Evolutionary conservation across 2,888 invertebrate species (phyloP), one percentile per base, ranked within the genome.

Genomic region (Palloptera scutellata): DNA sequence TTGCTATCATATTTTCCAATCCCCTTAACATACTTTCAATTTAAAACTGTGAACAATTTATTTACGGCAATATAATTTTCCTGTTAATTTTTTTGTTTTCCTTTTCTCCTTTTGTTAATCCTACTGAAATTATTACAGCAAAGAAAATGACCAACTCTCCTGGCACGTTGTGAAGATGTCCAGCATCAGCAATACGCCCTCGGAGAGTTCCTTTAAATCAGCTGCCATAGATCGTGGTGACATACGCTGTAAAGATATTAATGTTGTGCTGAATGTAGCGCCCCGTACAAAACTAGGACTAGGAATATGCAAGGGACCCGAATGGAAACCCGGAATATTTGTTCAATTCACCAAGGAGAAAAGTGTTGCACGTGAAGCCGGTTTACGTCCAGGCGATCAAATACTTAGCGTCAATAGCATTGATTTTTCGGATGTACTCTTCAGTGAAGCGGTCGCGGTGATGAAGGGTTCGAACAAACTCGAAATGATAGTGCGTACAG

Each of bases 271-370:
- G 70, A 89, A 92, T 79, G 92, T 94, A 67, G 92, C 94, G 12
- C 93, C 94, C 58, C 89, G 92, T 77, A 91, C 93, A 12, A 92
- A 94, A 79, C 88, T 95, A 62, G 96, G 95, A 30, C 92, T 95
- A 84, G 94, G 95, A 74, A 92, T 93, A 69, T 93, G 92, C 85
- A 92, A 92, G 85, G 95, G 95, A 9, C 94, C 94, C 6, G 91
- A 92, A 73, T 92, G 92, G 90, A 91, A 91, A 79, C 93, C 93
- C 1, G 95, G 95, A 51, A 94, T 95, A 75, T 95, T 92, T 83
- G 91, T 96, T 52, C 93, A 97, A 86, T 94, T 94, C 76, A 95
- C 96, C 63, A 91, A 94, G 81, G 94, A 94, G 74, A 92, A 92
- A 40, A 95, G 96, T 55, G 91, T 96, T 67, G 96, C 96, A 0